Percentiles rank a stretch among this genome's conserved stretches.
Evolutionary conservation across 2,888 invertebrate species (phyloP).

Genomic region (Drosophila lacicola): DNA sequence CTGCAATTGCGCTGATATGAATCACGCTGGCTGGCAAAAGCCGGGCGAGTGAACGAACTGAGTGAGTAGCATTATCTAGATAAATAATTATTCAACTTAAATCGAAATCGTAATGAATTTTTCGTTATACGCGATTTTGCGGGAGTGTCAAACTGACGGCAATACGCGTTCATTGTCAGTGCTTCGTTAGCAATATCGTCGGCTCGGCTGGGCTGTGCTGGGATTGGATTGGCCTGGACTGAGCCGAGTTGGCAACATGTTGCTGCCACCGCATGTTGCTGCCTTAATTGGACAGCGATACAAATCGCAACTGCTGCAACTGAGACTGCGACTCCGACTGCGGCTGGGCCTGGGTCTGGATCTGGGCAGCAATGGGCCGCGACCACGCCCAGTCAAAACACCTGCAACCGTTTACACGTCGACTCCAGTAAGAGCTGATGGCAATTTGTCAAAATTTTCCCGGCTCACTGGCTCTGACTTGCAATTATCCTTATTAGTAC

Average conservation of each 20-base stretch:
- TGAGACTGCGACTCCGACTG: constrained; percentile 12
- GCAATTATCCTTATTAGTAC: constrained; percentile 76
- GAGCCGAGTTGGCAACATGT: constrained; percentile 50
- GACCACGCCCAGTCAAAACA: constrained; percentile 73
- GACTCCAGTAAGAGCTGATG: constrained; percentile 62
- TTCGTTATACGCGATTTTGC: constrained; percentile 59
- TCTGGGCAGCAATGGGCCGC: constrained; percentile 33
- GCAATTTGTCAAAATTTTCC: constrained; percentile 75
- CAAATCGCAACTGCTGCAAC: constrained; percentile 59
- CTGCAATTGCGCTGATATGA: constrained; percentile 82
- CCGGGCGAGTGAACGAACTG: constrained; percentile 25
- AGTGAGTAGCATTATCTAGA: constrained; percentile 77
- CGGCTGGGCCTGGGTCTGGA: constrained; percentile 22
- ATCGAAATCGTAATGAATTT: constrained; percentile 81
- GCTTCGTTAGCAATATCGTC: constrained; percentile 76
- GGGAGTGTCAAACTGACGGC: constrained; percentile 80
- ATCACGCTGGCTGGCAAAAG: constrained; percentile 66
- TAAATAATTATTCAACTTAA: constrained; percentile 82
- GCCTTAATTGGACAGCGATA: constrained; percentile 78
- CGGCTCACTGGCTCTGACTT: constrained; percentile 48
- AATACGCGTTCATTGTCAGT: constrained; percentile 72
- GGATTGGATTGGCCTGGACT: not conserved
- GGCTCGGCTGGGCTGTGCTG: constrained; percentile 17
- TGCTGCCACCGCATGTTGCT: constrained; percentile 70
- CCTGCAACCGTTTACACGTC: constrained; percentile 79